Evolutionary conservation across 2,113 vertebrate species (phyloP).

Genomic region (Poecile atricapillus): DNA sequence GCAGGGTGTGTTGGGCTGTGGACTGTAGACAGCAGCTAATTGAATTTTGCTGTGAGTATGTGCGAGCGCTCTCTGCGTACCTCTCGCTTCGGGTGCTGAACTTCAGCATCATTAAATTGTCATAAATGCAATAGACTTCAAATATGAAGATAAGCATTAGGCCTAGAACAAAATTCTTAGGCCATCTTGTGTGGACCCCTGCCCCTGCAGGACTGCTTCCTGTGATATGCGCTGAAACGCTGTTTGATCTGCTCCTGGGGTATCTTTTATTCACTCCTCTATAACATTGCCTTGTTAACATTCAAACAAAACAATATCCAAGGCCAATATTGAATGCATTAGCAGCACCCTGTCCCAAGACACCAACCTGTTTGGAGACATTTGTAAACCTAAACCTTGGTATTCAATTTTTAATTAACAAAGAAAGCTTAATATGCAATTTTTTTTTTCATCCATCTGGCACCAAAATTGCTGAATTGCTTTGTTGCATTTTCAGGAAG

Average conservation of each 20-base stretch:
- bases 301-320: not conserved
- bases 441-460: constrained; percentile 60
- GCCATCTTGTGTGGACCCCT: not conserved
- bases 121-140: not conserved
- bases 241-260: not conserved
- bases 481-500: constrained; percentile 64
- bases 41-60: not conserved
- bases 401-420: constrained; percentile 74
- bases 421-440: constrained; percentile 66
- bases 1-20: not conserved
- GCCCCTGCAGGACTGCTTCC: not conserved
- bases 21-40: not conserved
- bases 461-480: constrained; percentile 71
- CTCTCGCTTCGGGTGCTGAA: not conserved
- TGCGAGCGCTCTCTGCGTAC: not conserved
- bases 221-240: not conserved
- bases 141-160: not conserved
- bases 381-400: constrained; percentile 58
- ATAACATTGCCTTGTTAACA: constrained; percentile 6
- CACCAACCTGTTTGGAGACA: constrained; percentile 25
- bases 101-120: constrained; percentile 18
- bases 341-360: not conserved
- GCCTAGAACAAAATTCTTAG: not conserved
- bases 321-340: not conserved
- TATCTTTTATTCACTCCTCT: not conserved